Evolutionary conservation across 2,888 invertebrate species (phyloP), one percentile per base, ranked within the genome.

Genomic region (Dermolepida albohirtum): DNA sequence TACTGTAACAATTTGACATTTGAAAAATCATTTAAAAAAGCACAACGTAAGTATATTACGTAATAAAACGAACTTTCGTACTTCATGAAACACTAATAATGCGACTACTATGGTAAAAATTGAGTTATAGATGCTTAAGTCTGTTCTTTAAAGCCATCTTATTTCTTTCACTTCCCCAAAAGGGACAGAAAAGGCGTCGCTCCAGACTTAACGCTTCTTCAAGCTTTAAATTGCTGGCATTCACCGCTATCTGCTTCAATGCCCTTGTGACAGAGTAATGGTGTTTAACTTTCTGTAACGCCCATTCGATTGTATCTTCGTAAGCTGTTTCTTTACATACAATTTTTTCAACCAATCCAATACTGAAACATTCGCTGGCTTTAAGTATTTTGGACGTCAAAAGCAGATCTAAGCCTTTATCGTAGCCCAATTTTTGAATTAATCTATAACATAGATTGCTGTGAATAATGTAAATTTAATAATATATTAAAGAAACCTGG

Each of bases 101-200:
- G 22, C 4, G 11, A 49, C 22, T 49, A 22, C 0, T 16, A 8
- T 17, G n/a, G n/a, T n/a, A 47, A 7, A 14, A 47, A 17, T 1
- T 16, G 4, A 14, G 27, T 34, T 34, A 8, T 1, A 5, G 34
- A 34, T 34, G 34, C 1, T 34, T 10, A 22, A 80, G 75, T 22
- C 74, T 73, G 51, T 72, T 76, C 16, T 52, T 52, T 44, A 81
- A 71, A 4, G 78, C 79, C 27, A 73, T 68, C 27, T 69, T 67
- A 67, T 81, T 79, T 22, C 76, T 65, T 44, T 74, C 72, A 1
- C 74, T 74, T 11, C 81, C 80, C 79, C 80, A 81, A 43, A 78
- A 76, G 0, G 75, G 73, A 34, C 70, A 67, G 70, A 80, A 78
- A 39, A 75, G 63, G 10, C 72, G 44, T 55, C 73, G 72, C 70